phyloP scores from a whole-genome alignment of 2,113 vertebrate genomes.

The Hemiprocne comata region DNA sequence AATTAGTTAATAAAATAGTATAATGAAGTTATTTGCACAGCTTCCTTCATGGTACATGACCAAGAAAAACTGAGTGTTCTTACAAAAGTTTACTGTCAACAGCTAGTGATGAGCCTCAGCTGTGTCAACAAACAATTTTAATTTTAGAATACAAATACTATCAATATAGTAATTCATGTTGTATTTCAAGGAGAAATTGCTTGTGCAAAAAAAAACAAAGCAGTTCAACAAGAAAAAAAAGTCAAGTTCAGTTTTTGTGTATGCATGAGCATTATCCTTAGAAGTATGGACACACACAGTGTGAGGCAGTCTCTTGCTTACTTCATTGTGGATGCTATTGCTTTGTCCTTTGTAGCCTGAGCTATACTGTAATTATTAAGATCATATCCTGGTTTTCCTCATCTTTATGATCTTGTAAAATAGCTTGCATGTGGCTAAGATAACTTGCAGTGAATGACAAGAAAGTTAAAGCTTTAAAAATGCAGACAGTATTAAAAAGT shows the following conservation, averaged over 20 bases:
- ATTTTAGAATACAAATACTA: neutral
- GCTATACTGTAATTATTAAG: neutral
- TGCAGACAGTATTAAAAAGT: neutral
- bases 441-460: neutral
- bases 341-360: neutral
- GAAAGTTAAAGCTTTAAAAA: neutral
- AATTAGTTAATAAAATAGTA: neutral
- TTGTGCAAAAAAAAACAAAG: neutral
- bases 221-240: neutral
- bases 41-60: neutral
- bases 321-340: neutral
- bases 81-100: neutral
- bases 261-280: neutral
- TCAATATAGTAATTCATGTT: neutral
- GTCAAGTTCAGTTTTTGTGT: neutral
- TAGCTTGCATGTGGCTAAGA: neutral
- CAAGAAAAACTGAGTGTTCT: neutral
- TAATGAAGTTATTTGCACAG: neutral
- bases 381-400: neutral
- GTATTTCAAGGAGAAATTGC: neutral
- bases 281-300: rapidly evolving
- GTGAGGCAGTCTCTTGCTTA: neutral
- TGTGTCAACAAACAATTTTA: neutral
- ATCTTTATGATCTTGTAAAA: neutral
- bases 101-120: neutral